phyloP scores from a whole-genome alignment of 2,797 vertebrate species.

The Odontamblyopus lacepedii region DNA sequence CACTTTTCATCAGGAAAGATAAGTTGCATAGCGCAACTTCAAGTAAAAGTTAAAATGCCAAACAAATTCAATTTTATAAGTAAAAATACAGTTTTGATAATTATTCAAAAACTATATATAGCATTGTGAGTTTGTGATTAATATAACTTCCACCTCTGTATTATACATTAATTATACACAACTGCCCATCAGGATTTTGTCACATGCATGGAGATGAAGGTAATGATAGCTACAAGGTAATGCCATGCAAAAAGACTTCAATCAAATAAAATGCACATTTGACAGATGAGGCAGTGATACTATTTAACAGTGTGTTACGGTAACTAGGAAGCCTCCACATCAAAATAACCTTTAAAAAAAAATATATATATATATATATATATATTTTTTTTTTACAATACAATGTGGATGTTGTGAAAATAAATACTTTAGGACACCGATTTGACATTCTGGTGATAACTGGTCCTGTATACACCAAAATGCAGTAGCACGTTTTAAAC shows the following conservation, averaged over 20 bases:
- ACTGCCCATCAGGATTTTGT: background rate
- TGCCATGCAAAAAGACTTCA: background rate
- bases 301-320: background rate
- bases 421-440: background rate
- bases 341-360: background rate
- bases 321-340: background rate
- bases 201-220: constrained; percentile 35
- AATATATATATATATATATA: too few relatives aligned
- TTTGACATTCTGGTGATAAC: background rate
- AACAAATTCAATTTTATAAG: too few relatives aligned
- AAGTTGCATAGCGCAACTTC: too few relatives aligned
- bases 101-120: background rate
- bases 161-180: background rate
- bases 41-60: too few relatives aligned
- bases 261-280: background rate
- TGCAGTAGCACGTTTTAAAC: constrained; percentile 59
- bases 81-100: background rate
- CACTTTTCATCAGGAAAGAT: too few relatives aligned
- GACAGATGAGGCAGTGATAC: background rate
- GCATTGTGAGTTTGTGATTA: background rate
- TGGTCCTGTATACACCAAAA: background rate
- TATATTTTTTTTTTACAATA: background rate
- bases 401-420: background rate
- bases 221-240: background rate
- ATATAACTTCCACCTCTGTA: background rate